Conservation (phyloP, 2,888 invertebrate species). For the Aricia artaxerxes region DNA sequence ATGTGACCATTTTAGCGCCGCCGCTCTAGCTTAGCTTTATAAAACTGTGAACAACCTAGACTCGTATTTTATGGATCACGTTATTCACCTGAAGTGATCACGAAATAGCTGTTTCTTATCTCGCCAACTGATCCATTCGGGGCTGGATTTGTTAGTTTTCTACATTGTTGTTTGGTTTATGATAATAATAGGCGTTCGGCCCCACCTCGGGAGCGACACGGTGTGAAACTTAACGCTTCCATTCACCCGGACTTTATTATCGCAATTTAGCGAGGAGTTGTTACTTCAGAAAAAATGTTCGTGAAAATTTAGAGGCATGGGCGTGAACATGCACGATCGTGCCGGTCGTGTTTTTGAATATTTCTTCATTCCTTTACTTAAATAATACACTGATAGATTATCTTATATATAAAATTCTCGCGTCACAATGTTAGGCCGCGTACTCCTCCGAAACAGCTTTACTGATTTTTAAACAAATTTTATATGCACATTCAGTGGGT, state of each 20-base stretch:
- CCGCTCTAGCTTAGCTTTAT: neutral
- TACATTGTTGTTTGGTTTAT: conserved; percentile 76
- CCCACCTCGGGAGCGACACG: conserved; percentile 67
- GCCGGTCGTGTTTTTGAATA: neutral
- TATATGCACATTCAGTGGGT: too few species aligned
- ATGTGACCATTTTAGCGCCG: too few species aligned
- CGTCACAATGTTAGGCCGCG: too few species aligned
- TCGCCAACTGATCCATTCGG: conserved; percentile 34
- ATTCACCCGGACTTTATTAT: conserved; percentile 72
- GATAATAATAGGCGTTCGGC: conserved; percentile 79
- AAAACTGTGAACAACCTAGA: neutral
- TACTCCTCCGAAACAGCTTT: too few species aligned
- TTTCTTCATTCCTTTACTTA: neutral
- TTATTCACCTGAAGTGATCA: conserved; percentile 22
- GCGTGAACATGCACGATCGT: neutral
- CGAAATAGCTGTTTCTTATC: conserved; percentile 13
- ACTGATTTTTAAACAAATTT: too few species aligned
- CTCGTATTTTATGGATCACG: conserved; percentile 15
- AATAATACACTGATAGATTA: neutral
- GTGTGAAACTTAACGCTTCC: conserved; percentile 79
- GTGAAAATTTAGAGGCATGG: conserved; percentile 38
- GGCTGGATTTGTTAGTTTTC: conserved; percentile 68
- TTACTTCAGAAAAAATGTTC: conserved; percentile 65
- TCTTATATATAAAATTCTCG: too few species aligned
- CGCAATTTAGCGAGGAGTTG: conserved; percentile 72